Evolutionary conservation across 2,888 invertebrate genomes (phyloP), one percentile per base, ranked within the genome.

Genomic region (Athrips mouffetella): DNA sequence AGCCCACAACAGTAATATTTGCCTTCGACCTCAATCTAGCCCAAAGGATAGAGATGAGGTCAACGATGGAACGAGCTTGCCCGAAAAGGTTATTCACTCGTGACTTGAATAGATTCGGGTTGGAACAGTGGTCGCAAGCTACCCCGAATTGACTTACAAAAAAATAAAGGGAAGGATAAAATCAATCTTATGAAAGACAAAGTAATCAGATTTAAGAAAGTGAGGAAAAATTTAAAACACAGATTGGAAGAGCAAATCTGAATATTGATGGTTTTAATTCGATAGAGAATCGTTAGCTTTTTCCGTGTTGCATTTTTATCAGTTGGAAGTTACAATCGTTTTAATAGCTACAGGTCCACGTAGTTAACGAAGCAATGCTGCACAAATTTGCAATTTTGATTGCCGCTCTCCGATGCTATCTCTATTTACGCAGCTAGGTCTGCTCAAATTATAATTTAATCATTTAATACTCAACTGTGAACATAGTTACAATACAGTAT

Each of bases 351-450:
- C 68, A 51, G 59, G 67, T 66, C 67, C 63, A 74, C 60, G 71
- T 65, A 68, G 76, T 77, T 84, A 84, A 84, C 84, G 81, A 85
- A 76, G 76, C 78, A 65, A 67, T 70, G 70, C 63, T 70, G 70
- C 67, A 68, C 67, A 72, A 74, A 84, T 86, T 85, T 81, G 79
- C 83, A 85, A 83, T 81, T 82, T 82, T 83, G 82, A 86, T 86
- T 86, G 83, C 73, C 69, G 66, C 69, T 70, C 65, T 63, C 71
- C 71, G 68, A 59, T 59, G 59, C 62, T 62, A 67, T 67, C 68
- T 63, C 63, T 70, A 68, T 71, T 65, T 58, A 54, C 54, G 56
- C 65, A 60, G 67, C 71, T 76, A 72, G 68, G 60, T 59, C 66
- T 75, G 72, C 70, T 67, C 59, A 66, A 73, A 75, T 73, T 70